Evolutionary conservation across 2,888 invertebrate genomes (phyloP).

Genomic region (Apotomis betuletana): DNA sequence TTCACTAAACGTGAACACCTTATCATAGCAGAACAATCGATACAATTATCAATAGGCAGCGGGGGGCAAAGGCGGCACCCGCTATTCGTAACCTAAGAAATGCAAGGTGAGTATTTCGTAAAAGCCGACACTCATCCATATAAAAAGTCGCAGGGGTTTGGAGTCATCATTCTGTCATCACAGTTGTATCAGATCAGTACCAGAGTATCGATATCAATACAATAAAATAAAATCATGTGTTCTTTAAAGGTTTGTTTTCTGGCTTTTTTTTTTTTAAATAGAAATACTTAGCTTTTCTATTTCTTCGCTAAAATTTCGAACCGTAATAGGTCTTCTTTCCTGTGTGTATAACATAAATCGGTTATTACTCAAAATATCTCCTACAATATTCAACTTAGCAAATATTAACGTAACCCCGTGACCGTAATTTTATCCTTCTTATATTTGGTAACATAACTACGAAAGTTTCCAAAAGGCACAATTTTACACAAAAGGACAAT

Average conservation of each 20-base stretch:
- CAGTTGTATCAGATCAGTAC: slow-evolving; percentile 44
- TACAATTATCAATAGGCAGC: slow-evolving; percentile 55
- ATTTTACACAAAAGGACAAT: too few species aligned
- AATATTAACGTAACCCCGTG: background rate
- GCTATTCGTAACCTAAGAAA: slow-evolving; percentile 44
- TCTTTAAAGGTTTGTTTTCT: slow-evolving; percentile 52
- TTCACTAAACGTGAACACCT: slow-evolving; percentile 35
- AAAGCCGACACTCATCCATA: slow-evolving; percentile 50
- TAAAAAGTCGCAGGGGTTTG: slow-evolving; percentile 57
- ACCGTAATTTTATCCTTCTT: background rate
- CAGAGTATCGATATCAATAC: slow-evolving; percentile 30
- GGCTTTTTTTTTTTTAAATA: background rate
- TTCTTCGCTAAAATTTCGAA: too few species aligned
- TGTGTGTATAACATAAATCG: too few species aligned
- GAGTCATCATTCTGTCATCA: slow-evolving; percentile 57
- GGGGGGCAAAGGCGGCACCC: slow-evolving; percentile 57
- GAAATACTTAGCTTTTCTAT: too few species aligned
- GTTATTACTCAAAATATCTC: background rate
- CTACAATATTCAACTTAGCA: slow-evolving; percentile 10
- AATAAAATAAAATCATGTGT: slow-evolving; percentile 45
- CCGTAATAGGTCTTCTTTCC: too few species aligned
- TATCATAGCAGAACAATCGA: slow-evolving; percentile 44
- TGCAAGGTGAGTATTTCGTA: slow-evolving; percentile 48
- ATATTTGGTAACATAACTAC: background rate
- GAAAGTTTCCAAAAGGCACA: background rate